Percentiles rank a stretch among this genome's conserved stretches.
These are phyloP conservation scores for Limnephilus marmoratus DNA, from an alignment of 2,888 invertebrate species.

Conservation along the genomic window DNA sequence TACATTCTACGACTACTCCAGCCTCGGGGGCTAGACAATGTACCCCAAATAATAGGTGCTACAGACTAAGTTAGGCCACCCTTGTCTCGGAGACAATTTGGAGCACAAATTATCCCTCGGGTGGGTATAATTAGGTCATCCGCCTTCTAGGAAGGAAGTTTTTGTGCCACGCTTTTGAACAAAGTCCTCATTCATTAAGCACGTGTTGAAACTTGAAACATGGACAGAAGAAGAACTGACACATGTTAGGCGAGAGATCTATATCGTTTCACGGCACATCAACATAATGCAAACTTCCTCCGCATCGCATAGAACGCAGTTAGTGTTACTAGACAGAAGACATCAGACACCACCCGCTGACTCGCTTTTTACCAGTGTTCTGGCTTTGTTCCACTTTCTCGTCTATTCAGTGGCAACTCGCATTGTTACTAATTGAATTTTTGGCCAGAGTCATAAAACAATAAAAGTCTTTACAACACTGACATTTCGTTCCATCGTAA, in stretches of 20 bases:
- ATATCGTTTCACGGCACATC: constrained; percentile 52
- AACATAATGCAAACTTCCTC: constrained; percentile 43
- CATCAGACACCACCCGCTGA: constrained; percentile 29
- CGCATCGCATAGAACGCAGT: not conserved
- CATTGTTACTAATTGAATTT: constrained; percentile 55
- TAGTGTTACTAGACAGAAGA: not conserved
- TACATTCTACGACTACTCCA: not conserved
- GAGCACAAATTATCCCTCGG: constrained; percentile 13
- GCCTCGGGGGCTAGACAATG: not conserved
- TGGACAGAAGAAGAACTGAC: constrained; percentile 17
- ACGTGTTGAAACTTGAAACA: constrained; percentile 44
- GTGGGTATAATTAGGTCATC: constrained; percentile 55
- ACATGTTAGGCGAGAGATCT: constrained; percentile 47
- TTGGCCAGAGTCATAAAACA: constrained; percentile 54
- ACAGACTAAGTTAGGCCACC: constrained; percentile 7
- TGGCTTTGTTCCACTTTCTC: not conserved
- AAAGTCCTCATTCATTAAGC: constrained; percentile 28
- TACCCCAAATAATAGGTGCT: not conserved
- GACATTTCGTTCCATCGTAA: constrained; percentile 28
- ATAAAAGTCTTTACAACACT: constrained; percentile 47
- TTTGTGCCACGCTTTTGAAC: constrained; percentile 37
- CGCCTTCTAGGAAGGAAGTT: constrained; percentile 48
- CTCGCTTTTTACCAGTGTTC: not conserved
- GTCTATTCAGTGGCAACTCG: constrained; percentile 43
- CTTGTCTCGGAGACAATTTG: constrained; percentile 32